Base-by-base conservation (phyloP, 2,888 invertebrate genomes). In the Itoplectis maculator region DNA sequence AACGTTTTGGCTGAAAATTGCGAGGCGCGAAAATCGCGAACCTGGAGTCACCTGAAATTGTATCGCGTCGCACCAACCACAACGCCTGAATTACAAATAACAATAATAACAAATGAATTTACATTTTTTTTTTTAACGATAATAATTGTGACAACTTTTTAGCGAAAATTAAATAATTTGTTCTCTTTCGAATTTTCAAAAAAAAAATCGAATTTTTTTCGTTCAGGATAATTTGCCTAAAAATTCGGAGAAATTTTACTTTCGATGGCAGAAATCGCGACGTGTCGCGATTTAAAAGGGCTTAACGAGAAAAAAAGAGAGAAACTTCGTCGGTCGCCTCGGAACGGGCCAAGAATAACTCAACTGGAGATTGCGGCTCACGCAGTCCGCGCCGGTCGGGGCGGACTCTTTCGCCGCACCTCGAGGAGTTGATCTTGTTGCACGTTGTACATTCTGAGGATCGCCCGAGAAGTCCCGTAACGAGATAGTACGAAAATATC, bases 341-440 rank as follows among this genome's bases (percentile, higher is more conserved):
- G 83, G 78, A 85, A 86, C 76, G 74, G n/a, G 87, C 90, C 90
- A 88, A 88, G 88, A 91, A 91, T 91, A 91, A 91, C 89, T 89
- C 86, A n/a, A n/a, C 88, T 86, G 88, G 88, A 89, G 87, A 89
- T 87, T 85, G 84, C 74, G n/a, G n/a, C n/a, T n/a, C n/a, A n/a
- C n/a, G 72, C 29, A 69, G 40, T 54, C 0, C 18, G n/a, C 7
- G 59, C 8, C 29, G 51, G 54, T 69, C 51, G 20, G 65, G n/a
- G 42, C 42, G 9, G 47, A n/a, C n/a, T n/a, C n/a, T n/a, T 20
- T 49, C 18, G 65, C 63, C 63, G n/a, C n/a, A 54, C 40, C 68
- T 68, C 84, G 74, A 69, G 40, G 49, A 75, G 37, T 65, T 72
- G 59, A 68, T 85, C 83, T 88, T 85, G 81, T 70, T 75, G 76